Percentiles rank a stretch among this genome's conserved stretches.
Evolutionary conservation across 2,888 invertebrate genomes (phyloP).

Genomic region (Thera britannica): DNA sequence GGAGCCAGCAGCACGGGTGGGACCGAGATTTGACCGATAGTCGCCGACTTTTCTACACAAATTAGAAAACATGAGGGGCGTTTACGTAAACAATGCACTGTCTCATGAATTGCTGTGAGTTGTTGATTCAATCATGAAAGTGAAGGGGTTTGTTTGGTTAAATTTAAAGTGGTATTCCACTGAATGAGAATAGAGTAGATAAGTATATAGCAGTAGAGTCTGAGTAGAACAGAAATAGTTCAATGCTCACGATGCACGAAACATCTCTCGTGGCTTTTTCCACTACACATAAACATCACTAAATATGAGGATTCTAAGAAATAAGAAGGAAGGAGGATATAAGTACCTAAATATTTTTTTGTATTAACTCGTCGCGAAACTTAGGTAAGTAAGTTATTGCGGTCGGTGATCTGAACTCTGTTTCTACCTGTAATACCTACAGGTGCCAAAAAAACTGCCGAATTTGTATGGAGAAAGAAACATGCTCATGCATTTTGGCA

Average conservation of each 20-base stretch:
- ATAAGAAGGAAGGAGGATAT: too few species aligned
- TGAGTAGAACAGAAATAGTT: slow-evolving; percentile 5
- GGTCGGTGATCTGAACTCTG: too few species aligned
- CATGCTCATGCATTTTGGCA: too few species aligned
- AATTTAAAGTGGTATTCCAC: slow-evolving; percentile 13
- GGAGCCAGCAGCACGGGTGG: slow-evolving; percentile 59
- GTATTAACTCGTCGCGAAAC: too few species aligned
- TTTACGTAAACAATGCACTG: slow-evolving; percentile 43
- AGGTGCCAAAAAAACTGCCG: too few species aligned
- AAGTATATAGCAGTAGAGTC: background rate
- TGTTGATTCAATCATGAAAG: slow-evolving; percentile 45
- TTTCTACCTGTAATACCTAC: too few species aligned
- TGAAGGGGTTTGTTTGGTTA: slow-evolving; percentile 30
- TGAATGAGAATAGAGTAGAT: background rate
- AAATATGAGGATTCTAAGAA: too few species aligned
- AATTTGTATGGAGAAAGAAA: too few species aligned
- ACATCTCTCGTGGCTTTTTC: background rate
- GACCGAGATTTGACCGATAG: slow-evolving; percentile 74
- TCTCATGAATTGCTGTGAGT: slow-evolving; percentile 31
- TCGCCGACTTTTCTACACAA: slow-evolving; percentile 51
- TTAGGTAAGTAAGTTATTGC: too few species aligned
- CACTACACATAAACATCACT: too few species aligned
- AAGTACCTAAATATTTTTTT: too few species aligned
- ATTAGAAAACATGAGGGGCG: slow-evolving; percentile 53
- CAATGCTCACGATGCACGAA: background rate